These are phyloP conservation scores for Prosapia bicincta DNA, from an alignment of 2,888 invertebrate species.

Conservation along the genomic window DNA sequence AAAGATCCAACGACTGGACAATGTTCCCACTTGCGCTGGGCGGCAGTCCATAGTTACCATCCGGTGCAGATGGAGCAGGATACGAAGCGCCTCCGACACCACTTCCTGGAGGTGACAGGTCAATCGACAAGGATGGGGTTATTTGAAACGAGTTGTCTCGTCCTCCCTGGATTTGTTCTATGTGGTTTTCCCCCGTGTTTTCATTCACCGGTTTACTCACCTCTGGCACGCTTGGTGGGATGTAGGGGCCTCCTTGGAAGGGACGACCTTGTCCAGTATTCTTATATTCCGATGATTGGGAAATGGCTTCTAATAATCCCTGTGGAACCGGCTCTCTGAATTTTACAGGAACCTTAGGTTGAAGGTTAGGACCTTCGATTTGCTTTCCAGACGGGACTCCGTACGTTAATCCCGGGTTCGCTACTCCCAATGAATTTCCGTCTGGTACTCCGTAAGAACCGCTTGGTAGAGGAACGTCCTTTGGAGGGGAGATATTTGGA, in stretches of 20 bases:
- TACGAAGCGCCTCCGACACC: constrained; percentile 13
- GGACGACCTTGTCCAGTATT: constrained; percentile 56
- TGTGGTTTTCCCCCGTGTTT: constrained; percentile 22
- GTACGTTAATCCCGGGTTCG: constrained; percentile 36
- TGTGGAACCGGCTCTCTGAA: constrained; percentile 72
- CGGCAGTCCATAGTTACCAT: constrained; percentile 18
- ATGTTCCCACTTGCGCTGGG: constrained; percentile 9
- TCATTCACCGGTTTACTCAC: constrained; percentile 35
- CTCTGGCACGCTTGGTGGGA: constrained; percentile 42
- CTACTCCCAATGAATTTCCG: background rate
- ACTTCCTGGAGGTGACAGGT: constrained; percentile 34
- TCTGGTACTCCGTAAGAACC: constrained; percentile 30
- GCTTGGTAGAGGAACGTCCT: constrained; percentile 12
- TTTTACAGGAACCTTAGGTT: constrained; percentile 61
- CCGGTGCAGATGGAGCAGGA: constrained; percentile 3
- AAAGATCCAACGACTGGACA: constrained; percentile 20
- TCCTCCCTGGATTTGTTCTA: constrained; percentile 2
- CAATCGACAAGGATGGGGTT: constrained; percentile 30
- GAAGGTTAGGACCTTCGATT: constrained; percentile 41
- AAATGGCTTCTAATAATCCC: constrained; percentile 64
- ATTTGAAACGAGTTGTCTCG: constrained; percentile 24
- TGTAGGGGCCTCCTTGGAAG: constrained; percentile 39
- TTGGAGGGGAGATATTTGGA: constrained; percentile 32
- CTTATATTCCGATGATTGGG: constrained; percentile 50
- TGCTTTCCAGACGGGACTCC: constrained; percentile 40